Base-by-base conservation (phyloP, 2,797 vertebrate species). In the Pangasius macronema region DNA sequence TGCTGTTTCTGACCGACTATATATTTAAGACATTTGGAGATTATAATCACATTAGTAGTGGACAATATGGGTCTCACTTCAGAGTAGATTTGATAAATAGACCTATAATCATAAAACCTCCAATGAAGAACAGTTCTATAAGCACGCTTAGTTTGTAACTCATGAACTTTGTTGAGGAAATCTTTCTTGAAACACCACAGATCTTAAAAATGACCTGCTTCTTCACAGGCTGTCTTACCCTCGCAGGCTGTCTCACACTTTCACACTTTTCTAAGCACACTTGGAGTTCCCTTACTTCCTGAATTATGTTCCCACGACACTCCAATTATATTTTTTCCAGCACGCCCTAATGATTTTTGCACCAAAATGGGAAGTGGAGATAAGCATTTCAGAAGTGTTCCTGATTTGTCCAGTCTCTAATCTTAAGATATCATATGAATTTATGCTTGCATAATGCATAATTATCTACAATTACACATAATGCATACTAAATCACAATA, bases 201-300 rank as follows among this genome's bases (percentile, higher is more conserved):
- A 24, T 20, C 39, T 80, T 51, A 77, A 72, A 79, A 82, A 88
- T 46, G 30, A 59, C 77, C 57, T 61, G 57, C 24, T 82, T 46
- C 79, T 63, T 16, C 82, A 13, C 16, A 51, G 33, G 42, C 81
- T n/a, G 39, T 63, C 51, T 87, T 46, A 53, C 27, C 36, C 57
- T 75, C n/a, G 22, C 87, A 75, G 57, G 55, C 87, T 67, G 33
- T 77, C 84, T 85, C 84, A 76, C 84, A 77, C 84, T 49, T 85
- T 85, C 57, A 86, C 84, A 88, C 68, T 53, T 85, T 77, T 70
- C 30, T 75, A 80, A 82, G 68, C 72, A 70, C 49, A 57, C 79
- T 82, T 39, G 68, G 67, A 82, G 55, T 63, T 83, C 57, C 68
- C 86, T 30, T 75, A 39, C 68, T 57, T 13, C 24, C 68, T 70